Conservation (phyloP, 2,797 vertebrate genomes). For the Arrhamphus sclerolepis region DNA sequence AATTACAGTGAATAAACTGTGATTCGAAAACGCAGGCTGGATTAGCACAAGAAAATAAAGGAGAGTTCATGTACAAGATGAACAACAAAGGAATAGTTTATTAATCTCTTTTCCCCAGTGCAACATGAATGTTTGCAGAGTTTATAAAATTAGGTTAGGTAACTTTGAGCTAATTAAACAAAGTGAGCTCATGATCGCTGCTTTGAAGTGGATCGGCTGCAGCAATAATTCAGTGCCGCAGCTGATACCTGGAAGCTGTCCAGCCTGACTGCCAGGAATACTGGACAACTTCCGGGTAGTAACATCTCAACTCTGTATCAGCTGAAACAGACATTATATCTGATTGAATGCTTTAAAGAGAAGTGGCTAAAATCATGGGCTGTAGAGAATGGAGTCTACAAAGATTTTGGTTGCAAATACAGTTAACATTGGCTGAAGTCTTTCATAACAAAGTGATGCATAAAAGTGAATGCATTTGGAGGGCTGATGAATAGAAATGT, state of each 20-base stretch:
- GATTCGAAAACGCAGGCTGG: conserved; percentile 9
- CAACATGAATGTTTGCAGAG: conserved; percentile 23
- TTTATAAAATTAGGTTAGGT: conserved; percentile 37
- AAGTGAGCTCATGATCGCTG: conserved; percentile 32
- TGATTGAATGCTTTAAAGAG: conserved; percentile 20
- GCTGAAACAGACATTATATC: conserved; percentile 1
- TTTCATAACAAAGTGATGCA: not conserved
- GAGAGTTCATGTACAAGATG: conserved; percentile 8
- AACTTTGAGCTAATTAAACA: conserved; percentile 49
- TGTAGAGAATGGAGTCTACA: conserved; percentile 1
- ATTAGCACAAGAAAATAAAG: not conserved
- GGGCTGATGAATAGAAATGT: no score
- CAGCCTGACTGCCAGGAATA: conserved; percentile 10
- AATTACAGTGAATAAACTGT: conserved; percentile 6
- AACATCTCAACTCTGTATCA: conserved; percentile 9
- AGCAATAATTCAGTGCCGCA: conserved; percentile 22
- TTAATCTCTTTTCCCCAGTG: conserved; percentile 13
- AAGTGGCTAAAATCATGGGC: not conserved
- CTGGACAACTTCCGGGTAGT: conserved; percentile 20
- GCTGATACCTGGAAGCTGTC: conserved; percentile 27
- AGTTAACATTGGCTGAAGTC: not conserved
- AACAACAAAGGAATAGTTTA: conserved; percentile 6
- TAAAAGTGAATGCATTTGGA: not conserved
- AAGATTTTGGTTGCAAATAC: not conserved
- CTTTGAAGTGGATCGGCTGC: conserved; percentile 26